These are phyloP conservation scores for Drosophila ananassae DNA, from an alignment of 1,140 invertebrate species.

Conservation along the genomic window DNA sequence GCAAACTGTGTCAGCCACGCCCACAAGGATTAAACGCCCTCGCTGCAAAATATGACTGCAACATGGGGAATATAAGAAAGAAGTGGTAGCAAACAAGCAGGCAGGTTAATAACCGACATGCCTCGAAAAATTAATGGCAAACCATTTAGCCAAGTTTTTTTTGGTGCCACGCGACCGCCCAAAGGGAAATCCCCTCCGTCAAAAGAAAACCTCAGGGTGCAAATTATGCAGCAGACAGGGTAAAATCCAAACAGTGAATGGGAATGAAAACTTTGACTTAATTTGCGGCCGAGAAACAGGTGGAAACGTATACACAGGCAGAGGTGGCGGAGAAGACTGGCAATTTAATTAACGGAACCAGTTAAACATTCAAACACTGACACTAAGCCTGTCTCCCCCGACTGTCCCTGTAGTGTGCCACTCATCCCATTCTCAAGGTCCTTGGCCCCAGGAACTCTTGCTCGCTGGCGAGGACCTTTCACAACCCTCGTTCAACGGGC, in stretches of 20 bases:
- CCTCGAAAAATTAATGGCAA: constrained; percentile 77
- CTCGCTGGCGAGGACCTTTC: constrained; percentile 16
- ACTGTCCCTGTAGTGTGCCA: constrained; percentile 14
- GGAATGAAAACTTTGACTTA: constrained; percentile 48
- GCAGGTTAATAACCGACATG: constrained; percentile 75
- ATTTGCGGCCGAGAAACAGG: constrained; percentile 45
- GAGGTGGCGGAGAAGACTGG: constrained; percentile 21
- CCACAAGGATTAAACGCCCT: constrained; percentile 27
- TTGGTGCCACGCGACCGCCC: constrained; percentile 32
- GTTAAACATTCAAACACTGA: constrained; percentile 50
- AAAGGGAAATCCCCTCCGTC: constrained; percentile 51
- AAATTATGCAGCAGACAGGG: constrained; percentile 60
- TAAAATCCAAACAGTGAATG: constrained; percentile 7
- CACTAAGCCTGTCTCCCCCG: constrained; percentile 16
- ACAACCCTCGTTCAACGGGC: constrained; percentile 20
- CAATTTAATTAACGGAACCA: constrained; percentile 59
- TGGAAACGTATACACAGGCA: constrained; percentile 22
- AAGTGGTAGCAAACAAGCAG: constrained; percentile 30
- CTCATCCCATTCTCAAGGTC: constrained; percentile 19
- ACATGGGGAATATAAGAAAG: constrained; percentile 3
- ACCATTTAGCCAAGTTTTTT: constrained; percentile 64
- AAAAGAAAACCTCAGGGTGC: constrained; percentile 36
- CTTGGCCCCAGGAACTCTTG: constrained; percentile 23
- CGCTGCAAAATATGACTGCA: constrained; percentile 37
- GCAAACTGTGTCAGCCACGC: constrained; percentile 59